Evolutionary conservation across 2,888 invertebrate genomes (phyloP).

Genomic region (Mimas tiliae): DNA sequence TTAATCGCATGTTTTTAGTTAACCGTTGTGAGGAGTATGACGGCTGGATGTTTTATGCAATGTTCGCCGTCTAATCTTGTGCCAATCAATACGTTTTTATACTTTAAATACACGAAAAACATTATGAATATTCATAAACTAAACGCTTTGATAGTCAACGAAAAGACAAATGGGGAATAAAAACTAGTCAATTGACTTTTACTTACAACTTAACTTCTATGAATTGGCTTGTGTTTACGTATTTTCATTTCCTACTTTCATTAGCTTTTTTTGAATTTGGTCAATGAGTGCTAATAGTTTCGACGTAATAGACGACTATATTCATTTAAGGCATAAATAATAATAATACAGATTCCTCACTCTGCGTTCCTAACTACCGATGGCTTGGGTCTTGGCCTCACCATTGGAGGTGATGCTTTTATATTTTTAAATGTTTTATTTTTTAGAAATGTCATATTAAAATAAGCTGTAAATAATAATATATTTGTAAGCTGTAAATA

Average conservation of each 20-base stretch:
- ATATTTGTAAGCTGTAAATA: too few relatives aligned
- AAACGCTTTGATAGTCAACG: slow-evolving; percentile 16
- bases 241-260: not conserved
- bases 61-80: slow-evolving; percentile 16
- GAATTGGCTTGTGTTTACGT: not conserved
- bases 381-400: too few relatives aligned
- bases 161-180: slow-evolving; percentile 2
- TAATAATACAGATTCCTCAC: too few relatives aligned
- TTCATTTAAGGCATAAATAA: too few relatives aligned
- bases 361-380: too few relatives aligned
- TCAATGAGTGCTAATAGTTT: not conserved
- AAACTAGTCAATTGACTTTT: slow-evolving; percentile 10
- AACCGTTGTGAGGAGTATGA: slow-evolving; percentile 11
- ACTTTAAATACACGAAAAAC: not conserved
- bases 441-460: too few relatives aligned
- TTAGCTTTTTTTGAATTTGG: not conserved
- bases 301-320: too few relatives aligned
- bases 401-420: too few relatives aligned
- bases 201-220: not conserved
- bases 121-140: slow-evolving; percentile 16
- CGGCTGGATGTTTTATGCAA: not conserved
- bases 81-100: slow-evolving; percentile 1
- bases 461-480: too few relatives aligned
- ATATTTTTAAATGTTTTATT: too few relatives aligned
- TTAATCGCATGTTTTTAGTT: slow-evolving; percentile 20